These are phyloP conservation scores for Corythaixoides concolor DNA, from an alignment of 2,113 vertebrate species.

Conservation along the genomic window DNA sequence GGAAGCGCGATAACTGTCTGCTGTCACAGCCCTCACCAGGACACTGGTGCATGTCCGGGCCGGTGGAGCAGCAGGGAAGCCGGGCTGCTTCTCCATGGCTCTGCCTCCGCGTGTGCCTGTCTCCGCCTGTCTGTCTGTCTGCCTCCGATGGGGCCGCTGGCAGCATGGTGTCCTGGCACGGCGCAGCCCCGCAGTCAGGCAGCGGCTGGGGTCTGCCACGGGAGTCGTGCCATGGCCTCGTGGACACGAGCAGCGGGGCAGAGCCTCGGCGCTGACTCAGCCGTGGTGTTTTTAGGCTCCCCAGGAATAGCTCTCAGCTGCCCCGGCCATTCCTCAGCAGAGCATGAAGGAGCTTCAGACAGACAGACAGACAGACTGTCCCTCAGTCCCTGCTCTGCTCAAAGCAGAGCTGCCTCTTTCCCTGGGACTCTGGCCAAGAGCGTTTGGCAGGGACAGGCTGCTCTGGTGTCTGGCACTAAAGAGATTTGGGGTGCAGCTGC, in stretches of 20 bases:
- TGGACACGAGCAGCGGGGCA: neutral
- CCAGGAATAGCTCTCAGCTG: slow-evolving; percentile 46
- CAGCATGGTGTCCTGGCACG: accelerated
- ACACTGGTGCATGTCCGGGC: neutral
- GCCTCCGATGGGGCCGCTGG: neutral
- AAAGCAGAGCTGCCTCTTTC: neutral
- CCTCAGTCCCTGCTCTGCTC: neutral
- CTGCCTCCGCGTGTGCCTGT: neutral
- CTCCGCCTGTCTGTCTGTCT: neutral
- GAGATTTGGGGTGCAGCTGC: neutral
- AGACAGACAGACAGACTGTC: accelerated
- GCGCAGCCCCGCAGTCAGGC: neutral
- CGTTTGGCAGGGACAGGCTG: accelerated
- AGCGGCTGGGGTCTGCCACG: neutral
- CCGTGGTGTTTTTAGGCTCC: neutral
- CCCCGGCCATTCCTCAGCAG: neutral
- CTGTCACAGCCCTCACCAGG: neutral
- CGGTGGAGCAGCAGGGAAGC: neutral
- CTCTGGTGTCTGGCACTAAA: neutral
- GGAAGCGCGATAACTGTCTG: neutral
- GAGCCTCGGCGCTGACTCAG: neutral
- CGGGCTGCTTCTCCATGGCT: neutral
- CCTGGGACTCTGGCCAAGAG: neutral
- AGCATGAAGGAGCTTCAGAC: neutral
- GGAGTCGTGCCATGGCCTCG: accelerated